Percentiles rank a stretch among this genome's conserved stretches.
phyloP scores from a whole-genome alignment of 2,113 vertebrate species.

The Siniperca knerii region DNA sequence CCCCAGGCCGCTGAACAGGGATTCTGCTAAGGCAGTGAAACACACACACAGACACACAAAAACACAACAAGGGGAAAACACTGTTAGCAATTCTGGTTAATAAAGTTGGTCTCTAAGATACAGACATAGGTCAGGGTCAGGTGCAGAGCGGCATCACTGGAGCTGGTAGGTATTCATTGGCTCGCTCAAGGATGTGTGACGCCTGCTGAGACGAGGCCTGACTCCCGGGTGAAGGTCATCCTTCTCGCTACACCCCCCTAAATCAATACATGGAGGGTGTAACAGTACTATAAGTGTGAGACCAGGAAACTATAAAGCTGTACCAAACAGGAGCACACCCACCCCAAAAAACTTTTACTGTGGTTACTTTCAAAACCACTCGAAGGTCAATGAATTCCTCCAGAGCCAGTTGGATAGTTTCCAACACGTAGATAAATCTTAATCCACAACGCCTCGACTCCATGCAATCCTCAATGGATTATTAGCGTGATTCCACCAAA shows the following conservation, averaged over 20 bases:
- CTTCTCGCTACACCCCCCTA: neutral
- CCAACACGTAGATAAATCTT: conserved; percentile 54
- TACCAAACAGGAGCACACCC: neutral
- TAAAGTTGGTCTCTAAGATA: neutral
- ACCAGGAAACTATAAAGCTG: neutral
- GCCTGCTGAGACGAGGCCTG: neutral
- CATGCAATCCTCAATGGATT: conserved; percentile 40
- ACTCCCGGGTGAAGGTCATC: conserved; percentile 1
- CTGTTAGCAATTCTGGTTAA: conserved; percentile 64
- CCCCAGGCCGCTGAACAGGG: conserved; percentile 96
- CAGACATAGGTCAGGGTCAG: conserved; percentile 37
- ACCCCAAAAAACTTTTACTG: conserved; percentile 8
- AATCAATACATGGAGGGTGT: no score
- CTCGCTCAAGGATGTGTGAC: conserved; percentile 5
- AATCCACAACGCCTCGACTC: conserved; percentile 50
- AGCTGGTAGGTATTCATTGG: conserved; percentile 6
- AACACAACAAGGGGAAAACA: conserved; percentile 28
- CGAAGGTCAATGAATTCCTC: conserved; percentile 59
- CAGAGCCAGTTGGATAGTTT: conserved; percentile 32
- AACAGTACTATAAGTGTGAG: neutral
- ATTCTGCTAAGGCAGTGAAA: conserved; percentile 89
- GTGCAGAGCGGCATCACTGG: neutral
- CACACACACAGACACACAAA: conserved; percentile 48
- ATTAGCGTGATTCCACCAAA: conserved; percentile 47
- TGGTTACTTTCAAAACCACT: conserved; percentile 24